These are phyloP conservation scores for Erynnis tages DNA, from an alignment of 2,888 invertebrate species.

Conservation along the genomic window DNA sequence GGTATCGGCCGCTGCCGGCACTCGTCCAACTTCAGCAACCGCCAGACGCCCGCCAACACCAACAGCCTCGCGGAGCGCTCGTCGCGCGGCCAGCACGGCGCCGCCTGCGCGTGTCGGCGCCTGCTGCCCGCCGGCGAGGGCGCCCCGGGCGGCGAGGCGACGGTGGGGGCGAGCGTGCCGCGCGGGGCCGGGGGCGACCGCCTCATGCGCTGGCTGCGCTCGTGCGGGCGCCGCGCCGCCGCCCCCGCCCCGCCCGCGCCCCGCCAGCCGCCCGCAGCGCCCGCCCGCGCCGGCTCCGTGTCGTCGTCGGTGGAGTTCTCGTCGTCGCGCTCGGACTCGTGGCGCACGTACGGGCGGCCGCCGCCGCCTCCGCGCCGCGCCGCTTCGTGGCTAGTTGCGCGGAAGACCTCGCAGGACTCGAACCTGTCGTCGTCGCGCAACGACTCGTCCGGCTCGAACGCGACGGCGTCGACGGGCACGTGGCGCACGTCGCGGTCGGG, in stretches of 20 bases:
- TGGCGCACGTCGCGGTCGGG: conserved; percentile 94
- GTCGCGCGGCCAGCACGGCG: conserved; percentile 85
- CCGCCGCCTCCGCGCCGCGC: conserved; percentile 91
- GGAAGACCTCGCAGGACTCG: conserved; percentile 95
- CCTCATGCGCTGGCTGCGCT: conserved; percentile 62
- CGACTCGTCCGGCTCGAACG: conserved; percentile 94
- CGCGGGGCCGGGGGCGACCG: conserved; percentile 79
- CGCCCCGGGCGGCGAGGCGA: conserved; percentile 88
- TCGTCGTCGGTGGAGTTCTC: conserved; percentile 95
- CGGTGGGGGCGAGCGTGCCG: conserved; percentile 72
- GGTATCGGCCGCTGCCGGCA: conserved; percentile 93
- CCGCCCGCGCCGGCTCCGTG: conserved; percentile 64
- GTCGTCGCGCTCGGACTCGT: conserved; percentile 82
- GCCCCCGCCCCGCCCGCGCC: conserved; percentile 47
- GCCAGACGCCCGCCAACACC: conserved; percentile 93
- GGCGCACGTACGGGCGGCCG: conserved; percentile 91
- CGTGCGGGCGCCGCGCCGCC: conserved; percentile 62
- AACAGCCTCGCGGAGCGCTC: conserved; percentile 91
- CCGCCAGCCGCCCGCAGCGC: conserved; percentile 54
- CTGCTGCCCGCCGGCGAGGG: conserved; percentile 88
- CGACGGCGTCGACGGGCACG: conserved; percentile 94
- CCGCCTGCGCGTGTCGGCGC: conserved; percentile 82
- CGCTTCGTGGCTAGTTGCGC: conserved; percentile 94
- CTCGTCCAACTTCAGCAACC: conserved; percentile 93
- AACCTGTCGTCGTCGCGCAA: conserved; percentile 94